Conservation (phyloP, 2,888 invertebrate species). For the Cyclophora albipunctata region DNA sequence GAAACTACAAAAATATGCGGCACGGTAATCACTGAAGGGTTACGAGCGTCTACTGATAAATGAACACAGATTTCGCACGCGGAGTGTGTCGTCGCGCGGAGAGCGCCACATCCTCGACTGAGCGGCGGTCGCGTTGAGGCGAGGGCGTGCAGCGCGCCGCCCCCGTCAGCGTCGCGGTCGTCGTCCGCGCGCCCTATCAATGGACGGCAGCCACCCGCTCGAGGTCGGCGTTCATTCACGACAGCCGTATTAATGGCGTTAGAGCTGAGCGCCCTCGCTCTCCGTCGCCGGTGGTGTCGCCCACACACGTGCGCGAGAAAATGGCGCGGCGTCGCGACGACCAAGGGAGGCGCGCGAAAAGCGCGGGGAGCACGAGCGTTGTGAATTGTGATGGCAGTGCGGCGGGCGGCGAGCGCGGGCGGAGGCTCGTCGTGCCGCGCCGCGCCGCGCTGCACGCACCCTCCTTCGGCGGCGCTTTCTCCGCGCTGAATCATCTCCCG, state of each 20-base stretch:
- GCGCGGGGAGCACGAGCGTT: constrained; percentile 62
- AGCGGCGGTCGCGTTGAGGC: constrained; percentile 59
- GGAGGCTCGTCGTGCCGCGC: constrained; percentile 53
- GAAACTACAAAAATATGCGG: constrained; percentile 41
- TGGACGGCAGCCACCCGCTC: constrained; percentile 65
- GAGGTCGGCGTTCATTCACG: constrained; percentile 73
- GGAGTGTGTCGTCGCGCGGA: constrained; percentile 61
- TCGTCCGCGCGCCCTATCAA: constrained; percentile 67
- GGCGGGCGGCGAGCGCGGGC: constrained; percentile 44
- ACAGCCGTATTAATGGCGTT: constrained; percentile 68
- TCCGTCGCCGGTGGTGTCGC: constrained; percentile 47
- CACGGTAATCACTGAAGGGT: constrained; percentile 45
- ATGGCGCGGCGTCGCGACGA: constrained; percentile 71
- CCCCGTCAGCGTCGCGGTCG: constrained; percentile 60
- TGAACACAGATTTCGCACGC: constrained; percentile 70
- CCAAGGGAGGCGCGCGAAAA: constrained; percentile 70
- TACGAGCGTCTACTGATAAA: constrained; percentile 61
- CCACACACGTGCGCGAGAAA: constrained; percentile 75
- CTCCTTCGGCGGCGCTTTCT: constrained; percentile 33
- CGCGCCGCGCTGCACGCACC: constrained; percentile 12
- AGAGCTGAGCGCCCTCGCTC: constrained; percentile 58
- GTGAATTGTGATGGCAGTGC: constrained; percentile 47
- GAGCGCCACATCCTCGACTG: constrained; percentile 75
- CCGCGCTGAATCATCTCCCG: constrained; percentile 57
- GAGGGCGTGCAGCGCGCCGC: constrained; percentile 67